Conservation (phyloP, 2,797 vertebrate genomes). For the Acridotheres tristis region DNA sequence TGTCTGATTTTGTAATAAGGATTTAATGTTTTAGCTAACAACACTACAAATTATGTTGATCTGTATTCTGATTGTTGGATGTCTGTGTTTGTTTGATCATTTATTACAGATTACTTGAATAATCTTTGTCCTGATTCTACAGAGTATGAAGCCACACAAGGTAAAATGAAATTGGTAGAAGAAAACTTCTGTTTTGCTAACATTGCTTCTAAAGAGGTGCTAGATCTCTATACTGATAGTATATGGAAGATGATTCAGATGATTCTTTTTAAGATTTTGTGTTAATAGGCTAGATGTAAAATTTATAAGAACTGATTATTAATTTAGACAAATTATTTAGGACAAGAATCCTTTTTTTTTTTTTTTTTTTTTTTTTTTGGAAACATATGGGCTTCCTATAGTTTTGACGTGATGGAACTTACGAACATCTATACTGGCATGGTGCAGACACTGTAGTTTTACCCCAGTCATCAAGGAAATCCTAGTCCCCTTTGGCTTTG, state of each 20-base stretch:
- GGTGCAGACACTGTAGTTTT: background rate
- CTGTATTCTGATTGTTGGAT: conserved; percentile 10
- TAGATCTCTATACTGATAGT: background rate
- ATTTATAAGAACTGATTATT: background rate
- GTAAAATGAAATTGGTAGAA: conserved; percentile 75
- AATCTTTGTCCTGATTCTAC: conserved; percentile 91
- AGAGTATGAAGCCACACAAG: conserved; percentile 93
- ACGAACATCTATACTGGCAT: background rate
- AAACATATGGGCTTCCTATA: background rate
- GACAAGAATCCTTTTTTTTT: background rate
- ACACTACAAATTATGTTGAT: background rate
- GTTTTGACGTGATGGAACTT: background rate
- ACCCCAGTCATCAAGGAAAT: background rate
- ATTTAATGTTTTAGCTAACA: background rate
- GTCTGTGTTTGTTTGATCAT: conserved; percentile 10
- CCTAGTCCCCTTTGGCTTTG: background rate
- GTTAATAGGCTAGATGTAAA: background rate
- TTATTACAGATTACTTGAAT: conserved; percentile 91
- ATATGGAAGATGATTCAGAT: background rate
- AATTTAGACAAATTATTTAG: background rate
- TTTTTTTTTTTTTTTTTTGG: background rate
- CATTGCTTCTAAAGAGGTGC: background rate
- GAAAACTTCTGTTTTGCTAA: background rate
- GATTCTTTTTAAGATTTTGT: background rate
- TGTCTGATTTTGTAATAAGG: background rate